Conservation (phyloP, 2,888 invertebrate species). For the Ceraclea dissimilis region DNA sequence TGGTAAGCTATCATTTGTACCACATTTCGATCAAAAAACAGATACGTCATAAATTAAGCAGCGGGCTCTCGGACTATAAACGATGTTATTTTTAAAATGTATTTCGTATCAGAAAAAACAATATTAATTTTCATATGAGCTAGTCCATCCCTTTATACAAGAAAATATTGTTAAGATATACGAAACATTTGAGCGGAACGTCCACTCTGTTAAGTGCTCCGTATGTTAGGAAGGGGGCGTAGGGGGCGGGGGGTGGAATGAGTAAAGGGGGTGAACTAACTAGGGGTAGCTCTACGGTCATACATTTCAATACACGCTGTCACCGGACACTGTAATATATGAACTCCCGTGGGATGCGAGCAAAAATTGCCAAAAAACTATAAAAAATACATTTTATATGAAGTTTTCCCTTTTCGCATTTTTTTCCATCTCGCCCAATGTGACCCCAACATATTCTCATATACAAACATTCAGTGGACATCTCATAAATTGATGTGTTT, state of each 20-base stretch:
- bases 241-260: slow-evolving; percentile 1
- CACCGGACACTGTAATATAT: slow-evolving; percentile 27
- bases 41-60: too few relatives aligned
- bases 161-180: slow-evolving; percentile 13
- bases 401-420: slow-evolving; percentile 25
- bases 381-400: slow-evolving; percentile 27
- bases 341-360: slow-evolving; percentile 23
- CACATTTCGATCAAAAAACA: too few relatives aligned
- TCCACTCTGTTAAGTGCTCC: slow-evolving; percentile 10
- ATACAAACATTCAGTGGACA: slow-evolving; percentile 5
- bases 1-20: too few relatives aligned
- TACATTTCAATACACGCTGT: slow-evolving; percentile 27
- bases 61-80: too few relatives aligned
- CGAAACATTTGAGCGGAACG: slow-evolving; percentile 16
- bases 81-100: too few relatives aligned
- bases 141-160: slow-evolving; percentile 1
- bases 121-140: too few relatives aligned
- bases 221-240: not conserved
- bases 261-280: slow-evolving; percentile 18
- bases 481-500: slow-evolving; percentile 2
- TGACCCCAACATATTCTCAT: slow-evolving; percentile 23
- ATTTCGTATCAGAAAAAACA: too few relatives aligned
- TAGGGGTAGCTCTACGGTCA: slow-evolving; percentile 25
- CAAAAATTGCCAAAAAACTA: slow-evolving; percentile 27
- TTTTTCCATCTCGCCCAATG: slow-evolving; percentile 20